Evolutionary conservation across 2,797 vertebrate species (phyloP).

Genomic region (Staurois parvus): DNA sequence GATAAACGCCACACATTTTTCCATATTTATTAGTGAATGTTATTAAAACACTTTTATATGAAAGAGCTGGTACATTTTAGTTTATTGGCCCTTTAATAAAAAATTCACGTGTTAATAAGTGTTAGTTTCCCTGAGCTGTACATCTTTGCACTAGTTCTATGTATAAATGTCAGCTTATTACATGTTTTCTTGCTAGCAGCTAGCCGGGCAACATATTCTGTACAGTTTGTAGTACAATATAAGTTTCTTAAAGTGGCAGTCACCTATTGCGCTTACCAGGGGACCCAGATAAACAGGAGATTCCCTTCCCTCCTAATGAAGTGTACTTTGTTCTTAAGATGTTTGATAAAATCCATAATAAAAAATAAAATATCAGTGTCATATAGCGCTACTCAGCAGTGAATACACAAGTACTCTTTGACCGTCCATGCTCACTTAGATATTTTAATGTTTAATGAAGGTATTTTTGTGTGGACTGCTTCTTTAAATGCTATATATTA

Average conservation of each 20-base stretch:
- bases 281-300: background rate
- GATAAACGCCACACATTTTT: background rate
- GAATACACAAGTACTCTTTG: constrained; percentile 11
- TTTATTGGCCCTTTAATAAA: constrained; percentile 19
- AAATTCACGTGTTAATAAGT: constrained; percentile 42
- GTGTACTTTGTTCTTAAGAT: background rate
- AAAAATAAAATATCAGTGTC: background rate
- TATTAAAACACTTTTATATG: constrained; percentile 5
- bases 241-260: constrained; percentile 49
- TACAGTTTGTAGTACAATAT: constrained; percentile 45
- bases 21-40: background rate
- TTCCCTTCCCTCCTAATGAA: background rate
- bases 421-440: background rate
- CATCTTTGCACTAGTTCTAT: constrained; percentile 34
- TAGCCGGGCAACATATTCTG: constrained; percentile 22
- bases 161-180: constrained; percentile 38
- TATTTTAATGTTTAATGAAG: background rate
- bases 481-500: constrained; percentile 47
- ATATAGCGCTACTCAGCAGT: constrained; percentile 11
- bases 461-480: constrained; percentile 40
- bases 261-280: background rate
- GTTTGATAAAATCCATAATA: background rate
- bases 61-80: background rate
- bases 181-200: constrained; percentile 36
- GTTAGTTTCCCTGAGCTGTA: constrained; percentile 40